Percentiles rank a stretch among this genome's conserved stretches.
Conservation (phyloP, 2,888 invertebrate genomes). For the Cylloceria caligata region DNA sequence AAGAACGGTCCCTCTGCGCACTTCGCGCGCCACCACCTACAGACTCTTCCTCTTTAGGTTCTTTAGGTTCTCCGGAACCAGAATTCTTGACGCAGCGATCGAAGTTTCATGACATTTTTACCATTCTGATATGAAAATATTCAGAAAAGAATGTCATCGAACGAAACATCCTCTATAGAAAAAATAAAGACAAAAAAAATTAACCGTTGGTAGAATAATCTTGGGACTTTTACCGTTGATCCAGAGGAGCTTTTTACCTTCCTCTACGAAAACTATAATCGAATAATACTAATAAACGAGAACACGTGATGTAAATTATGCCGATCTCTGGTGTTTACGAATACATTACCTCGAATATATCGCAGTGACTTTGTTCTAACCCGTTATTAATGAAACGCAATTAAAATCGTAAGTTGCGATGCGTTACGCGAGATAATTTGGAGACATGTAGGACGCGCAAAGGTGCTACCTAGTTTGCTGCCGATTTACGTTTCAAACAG, state of each 20-base stretch:
- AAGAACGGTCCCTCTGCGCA: no score
- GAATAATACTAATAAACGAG: neutral
- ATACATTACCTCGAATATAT: neutral
- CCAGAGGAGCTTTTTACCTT: neutral
- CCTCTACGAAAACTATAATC: neutral
- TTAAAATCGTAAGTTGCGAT: neutral
- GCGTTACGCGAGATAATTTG: constrained; percentile 1
- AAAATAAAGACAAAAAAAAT: no score
- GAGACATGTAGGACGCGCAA: neutral
- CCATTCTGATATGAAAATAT: no score
- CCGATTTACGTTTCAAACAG: constrained; percentile 12
- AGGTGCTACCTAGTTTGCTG: neutral
- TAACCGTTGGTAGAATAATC: no score
- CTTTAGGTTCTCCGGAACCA: no score
- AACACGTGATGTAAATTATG: neutral
- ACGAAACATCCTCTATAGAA: no score
- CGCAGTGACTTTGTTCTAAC: neutral
- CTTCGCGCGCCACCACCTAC: no score
- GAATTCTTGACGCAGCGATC: no score
- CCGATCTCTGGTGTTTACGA: neutral
- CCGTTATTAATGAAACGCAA: neutral
- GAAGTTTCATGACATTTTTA: no score
- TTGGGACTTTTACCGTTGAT: no score
- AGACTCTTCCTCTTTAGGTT: no score
- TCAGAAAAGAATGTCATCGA: no score